phyloP scores from a whole-genome alignment of 2,797 vertebrate species.

The Psittacula echo region DNA sequence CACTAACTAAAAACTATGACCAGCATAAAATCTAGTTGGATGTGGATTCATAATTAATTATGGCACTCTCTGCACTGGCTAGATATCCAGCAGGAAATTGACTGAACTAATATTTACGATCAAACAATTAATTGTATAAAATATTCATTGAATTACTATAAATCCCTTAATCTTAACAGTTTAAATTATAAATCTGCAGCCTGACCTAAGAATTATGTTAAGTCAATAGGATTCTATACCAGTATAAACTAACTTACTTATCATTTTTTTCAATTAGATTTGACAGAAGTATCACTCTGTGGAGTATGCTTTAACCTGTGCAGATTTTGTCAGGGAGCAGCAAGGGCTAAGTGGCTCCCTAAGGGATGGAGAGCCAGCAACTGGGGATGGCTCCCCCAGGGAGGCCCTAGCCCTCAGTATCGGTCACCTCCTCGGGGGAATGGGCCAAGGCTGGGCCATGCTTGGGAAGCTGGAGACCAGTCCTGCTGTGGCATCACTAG shows the following conservation, averaged over 20 bases:
- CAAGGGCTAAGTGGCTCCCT: neutral
- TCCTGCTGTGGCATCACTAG: accelerated
- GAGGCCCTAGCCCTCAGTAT: neutral
- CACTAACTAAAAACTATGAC: neutral
- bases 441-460: neutral
- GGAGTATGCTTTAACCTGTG: neutral
- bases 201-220: neutral
- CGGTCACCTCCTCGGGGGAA: neutral
- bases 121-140: neutral
- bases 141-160: neutral
- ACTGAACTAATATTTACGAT: neutral
- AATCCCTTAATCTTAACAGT: neutral
- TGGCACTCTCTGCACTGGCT: neutral
- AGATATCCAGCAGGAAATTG: neutral
- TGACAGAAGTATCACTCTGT: neutral
- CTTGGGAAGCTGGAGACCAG: neutral
- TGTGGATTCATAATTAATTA: neutral
- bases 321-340: neutral
- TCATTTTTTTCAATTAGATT: neutral
- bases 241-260: neutral
- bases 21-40: neutral
- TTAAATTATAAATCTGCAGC: neutral
- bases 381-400: neutral
- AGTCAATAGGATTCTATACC: neutral
- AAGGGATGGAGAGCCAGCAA: neutral